Conservation (phyloP, 2,113 vertebrate species). For the Chitala chitala region DNA sequence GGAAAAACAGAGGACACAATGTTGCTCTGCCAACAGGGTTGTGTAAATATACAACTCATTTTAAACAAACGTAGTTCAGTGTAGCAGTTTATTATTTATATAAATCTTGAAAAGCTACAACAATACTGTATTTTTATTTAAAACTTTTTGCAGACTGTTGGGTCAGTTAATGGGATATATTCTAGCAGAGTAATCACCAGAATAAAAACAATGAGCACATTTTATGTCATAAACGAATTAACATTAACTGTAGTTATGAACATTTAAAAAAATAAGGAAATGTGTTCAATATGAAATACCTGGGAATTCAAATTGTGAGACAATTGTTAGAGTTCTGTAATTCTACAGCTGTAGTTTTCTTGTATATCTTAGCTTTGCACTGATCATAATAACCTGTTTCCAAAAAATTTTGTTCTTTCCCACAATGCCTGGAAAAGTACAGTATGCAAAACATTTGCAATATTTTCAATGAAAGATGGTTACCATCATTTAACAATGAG, state of each 20-base stretch:
- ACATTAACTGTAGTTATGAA: background rate
- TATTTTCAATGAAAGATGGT: background rate
- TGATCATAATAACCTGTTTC: too few relatives aligned
- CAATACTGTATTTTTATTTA: too few relatives aligned
- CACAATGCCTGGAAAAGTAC: too few relatives aligned
- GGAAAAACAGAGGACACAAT: background rate
- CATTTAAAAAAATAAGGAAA: background rate
- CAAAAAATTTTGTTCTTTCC: too few relatives aligned
- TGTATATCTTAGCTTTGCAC: too few relatives aligned
- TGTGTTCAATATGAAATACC: background rate
- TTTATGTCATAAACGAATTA: too few relatives aligned
- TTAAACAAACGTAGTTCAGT: background rate
- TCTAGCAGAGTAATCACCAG: background rate
- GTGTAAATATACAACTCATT: too few relatives aligned
- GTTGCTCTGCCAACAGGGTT: too few relatives aligned
- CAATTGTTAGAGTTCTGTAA: too few relatives aligned
- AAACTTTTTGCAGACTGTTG: background rate
- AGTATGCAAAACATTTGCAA: background rate
- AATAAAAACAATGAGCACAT: background rate
- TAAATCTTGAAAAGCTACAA: too few relatives aligned
- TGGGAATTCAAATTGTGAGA: background rate
- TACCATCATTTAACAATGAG: background rate
- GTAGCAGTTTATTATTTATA: background rate
- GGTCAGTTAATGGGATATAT: background rate
- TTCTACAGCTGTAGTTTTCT: background rate